Conservation (phyloP, 2,797 vertebrate species). For the Catamblyrhynchus diadema region DNA sequence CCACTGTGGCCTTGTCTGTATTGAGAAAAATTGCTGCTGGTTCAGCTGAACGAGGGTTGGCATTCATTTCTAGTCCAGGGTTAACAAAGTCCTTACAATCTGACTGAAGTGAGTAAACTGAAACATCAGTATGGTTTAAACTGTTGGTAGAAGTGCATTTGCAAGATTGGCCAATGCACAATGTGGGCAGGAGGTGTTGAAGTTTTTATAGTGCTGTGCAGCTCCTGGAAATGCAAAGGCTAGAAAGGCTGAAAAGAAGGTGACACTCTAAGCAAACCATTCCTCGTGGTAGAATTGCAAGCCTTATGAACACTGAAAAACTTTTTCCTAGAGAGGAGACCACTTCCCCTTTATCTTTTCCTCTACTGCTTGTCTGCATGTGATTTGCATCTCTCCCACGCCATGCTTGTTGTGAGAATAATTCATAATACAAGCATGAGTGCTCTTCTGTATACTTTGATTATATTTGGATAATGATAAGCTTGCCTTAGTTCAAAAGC, state of each 20-base stretch:
- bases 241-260: neutral
- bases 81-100: neutral
- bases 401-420: neutral
- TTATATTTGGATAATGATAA: neutral
- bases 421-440: neutral
- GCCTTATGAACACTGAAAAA: neutral
- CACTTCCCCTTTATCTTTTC: neutral
- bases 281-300: neutral
- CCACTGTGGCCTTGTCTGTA: neutral
- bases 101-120: slow-evolving; percentile 5
- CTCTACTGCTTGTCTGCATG: neutral
- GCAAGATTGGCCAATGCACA: neutral
- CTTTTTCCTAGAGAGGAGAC: neutral
- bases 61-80: neutral
- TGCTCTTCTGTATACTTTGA: neutral
- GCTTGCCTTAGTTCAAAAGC: slow-evolving; percentile 3
- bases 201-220: neutral
- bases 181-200: neutral
- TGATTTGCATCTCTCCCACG: neutral
- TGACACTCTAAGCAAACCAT: neutral
- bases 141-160: neutral
- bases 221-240: neutral
- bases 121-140: neutral
- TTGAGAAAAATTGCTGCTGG: slow-evolving; percentile 26
- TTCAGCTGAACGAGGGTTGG: neutral